Percentiles rank a stretch among this genome's conserved stretches.
Evolutionary conservation across 2,113 vertebrate species (phyloP).

Genomic region (Mesembrinibis cayennensis): DNA sequence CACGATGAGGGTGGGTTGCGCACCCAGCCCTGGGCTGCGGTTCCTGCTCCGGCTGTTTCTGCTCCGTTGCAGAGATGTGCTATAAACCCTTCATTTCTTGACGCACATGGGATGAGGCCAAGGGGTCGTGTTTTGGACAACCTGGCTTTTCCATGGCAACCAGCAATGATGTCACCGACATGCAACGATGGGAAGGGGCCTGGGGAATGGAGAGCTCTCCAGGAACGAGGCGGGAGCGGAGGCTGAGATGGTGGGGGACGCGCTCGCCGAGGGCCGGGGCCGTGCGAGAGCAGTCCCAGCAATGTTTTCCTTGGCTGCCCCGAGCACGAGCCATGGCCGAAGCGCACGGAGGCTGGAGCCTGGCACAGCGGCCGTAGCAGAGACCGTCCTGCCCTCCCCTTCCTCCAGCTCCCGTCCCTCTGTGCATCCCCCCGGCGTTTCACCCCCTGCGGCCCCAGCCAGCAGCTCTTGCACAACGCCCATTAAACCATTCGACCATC

Average conservation of each 20-base stretch:
- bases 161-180: neutral
- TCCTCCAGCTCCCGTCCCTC: neutral
- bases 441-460: neutral
- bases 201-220: neutral
- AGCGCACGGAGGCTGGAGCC: fast-evolving
- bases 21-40: neutral
- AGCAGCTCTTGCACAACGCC: neutral
- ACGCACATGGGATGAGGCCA: slow-evolving; percentile 11
- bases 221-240: neutral
- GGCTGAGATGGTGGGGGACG: neutral
- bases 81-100: slow-evolving; percentile 24
- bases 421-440: fast-evolving
- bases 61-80: neutral
- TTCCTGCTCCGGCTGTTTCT: neutral
- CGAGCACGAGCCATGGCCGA: fast-evolving
- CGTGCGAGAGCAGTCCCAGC: fast-evolving
- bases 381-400: neutral
- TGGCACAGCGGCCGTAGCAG: fast-evolving
- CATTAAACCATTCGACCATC: fast-evolving
- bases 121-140: slow-evolving; percentile 56
- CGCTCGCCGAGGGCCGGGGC: neutral
- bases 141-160: slow-evolving; percentile 38
- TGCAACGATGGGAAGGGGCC: neutral
- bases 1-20: fast-evolving
- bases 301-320: neutral